Evolutionary conservation across 1,140 invertebrate genomes (phyloP).

Genomic region (Vanessa tameamea): DNA sequence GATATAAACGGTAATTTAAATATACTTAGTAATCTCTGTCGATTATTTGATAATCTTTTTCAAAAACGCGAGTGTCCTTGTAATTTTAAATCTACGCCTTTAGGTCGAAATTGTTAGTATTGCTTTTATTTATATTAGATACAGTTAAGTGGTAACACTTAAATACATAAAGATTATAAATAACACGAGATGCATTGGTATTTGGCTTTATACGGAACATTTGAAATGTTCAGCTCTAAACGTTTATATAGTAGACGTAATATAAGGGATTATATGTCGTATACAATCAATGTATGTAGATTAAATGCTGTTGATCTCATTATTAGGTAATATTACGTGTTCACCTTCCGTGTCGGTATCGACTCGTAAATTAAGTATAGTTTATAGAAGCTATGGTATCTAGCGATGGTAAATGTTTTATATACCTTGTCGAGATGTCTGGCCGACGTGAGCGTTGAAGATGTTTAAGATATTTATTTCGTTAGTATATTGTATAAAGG

Average conservation of each 20-base stretch:
- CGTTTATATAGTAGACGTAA: slow-evolving; percentile 65
- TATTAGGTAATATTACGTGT: slow-evolving; percentile 65
- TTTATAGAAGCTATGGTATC: slow-evolving; percentile 34
- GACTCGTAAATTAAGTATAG: slow-evolving; percentile 48
- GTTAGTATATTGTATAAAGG: slow-evolving; percentile 2
- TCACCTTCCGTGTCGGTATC: slow-evolving; percentile 56
- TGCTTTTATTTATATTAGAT: slow-evolving; percentile 46
- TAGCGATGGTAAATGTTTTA: slow-evolving; percentile 65
- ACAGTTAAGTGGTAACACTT: slow-evolving; percentile 50
- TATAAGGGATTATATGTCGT: slow-evolving; percentile 54
- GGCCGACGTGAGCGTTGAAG: slow-evolving; percentile 1
- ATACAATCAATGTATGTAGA: slow-evolving; percentile 60
- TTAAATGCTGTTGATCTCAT: slow-evolving; percentile 57
- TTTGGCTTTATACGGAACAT: slow-evolving; percentile 78
- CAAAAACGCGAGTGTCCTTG: slow-evolving; percentile 11
- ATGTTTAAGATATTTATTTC: slow-evolving; percentile 19
- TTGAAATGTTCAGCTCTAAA: slow-evolving; percentile 72
- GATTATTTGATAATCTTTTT: background rate
- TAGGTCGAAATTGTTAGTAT: slow-evolving; percentile 20
- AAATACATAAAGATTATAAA: slow-evolving; percentile 62
- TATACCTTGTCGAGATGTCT: slow-evolving; percentile 40
- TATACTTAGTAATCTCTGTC: too few species aligned
- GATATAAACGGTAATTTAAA: too few species aligned
- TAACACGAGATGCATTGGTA: slow-evolving; percentile 79
- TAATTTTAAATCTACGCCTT: slow-evolving; percentile 15